Evolutionary conservation across 1,140 invertebrate genomes (phyloP).

Genomic region (Apis cerana): DNA sequence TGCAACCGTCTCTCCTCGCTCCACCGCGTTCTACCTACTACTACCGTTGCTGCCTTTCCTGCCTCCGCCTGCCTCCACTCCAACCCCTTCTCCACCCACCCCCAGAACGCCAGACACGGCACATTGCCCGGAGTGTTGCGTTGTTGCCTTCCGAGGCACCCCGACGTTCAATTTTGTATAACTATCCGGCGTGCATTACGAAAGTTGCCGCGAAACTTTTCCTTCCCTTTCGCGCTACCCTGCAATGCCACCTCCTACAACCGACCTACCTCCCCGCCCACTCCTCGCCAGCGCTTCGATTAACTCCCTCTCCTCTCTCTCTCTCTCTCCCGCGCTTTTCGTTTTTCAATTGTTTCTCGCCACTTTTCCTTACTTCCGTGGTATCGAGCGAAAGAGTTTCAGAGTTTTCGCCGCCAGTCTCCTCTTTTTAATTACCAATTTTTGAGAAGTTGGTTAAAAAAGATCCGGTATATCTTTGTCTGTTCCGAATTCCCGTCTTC

Average conservation of each 20-base stretch:
- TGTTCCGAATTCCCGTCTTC: not conserved
- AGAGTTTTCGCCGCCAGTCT: not conserved
- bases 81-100: constrained; percentile 25
- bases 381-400: not conserved
- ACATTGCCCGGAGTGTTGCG: constrained; percentile 71
- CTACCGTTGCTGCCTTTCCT: constrained; percentile 61
- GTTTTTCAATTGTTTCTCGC: constrained; percentile 62
- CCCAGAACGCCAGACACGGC: constrained; percentile 65
- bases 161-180: constrained; percentile 72
- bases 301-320: constrained; percentile 45
- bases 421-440: not conserved
- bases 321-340: constrained; percentile 29
- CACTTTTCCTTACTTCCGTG: not conserved
- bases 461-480: no score
- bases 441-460: not conserved
- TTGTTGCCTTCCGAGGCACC: constrained; percentile 68
- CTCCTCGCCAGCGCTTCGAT: constrained; percentile 39
- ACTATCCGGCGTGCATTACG: constrained; percentile 71
- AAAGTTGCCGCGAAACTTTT: constrained; percentile 69
- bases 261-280: not conserved
- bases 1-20: constrained; percentile 46
- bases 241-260: constrained; percentile 17
- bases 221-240: constrained; percentile 40
- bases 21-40: constrained; percentile 57
- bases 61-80: constrained; percentile 38